Evolutionary conservation across 2,888 invertebrate species (phyloP).

Genomic region (Platycheirus albimanus): DNA sequence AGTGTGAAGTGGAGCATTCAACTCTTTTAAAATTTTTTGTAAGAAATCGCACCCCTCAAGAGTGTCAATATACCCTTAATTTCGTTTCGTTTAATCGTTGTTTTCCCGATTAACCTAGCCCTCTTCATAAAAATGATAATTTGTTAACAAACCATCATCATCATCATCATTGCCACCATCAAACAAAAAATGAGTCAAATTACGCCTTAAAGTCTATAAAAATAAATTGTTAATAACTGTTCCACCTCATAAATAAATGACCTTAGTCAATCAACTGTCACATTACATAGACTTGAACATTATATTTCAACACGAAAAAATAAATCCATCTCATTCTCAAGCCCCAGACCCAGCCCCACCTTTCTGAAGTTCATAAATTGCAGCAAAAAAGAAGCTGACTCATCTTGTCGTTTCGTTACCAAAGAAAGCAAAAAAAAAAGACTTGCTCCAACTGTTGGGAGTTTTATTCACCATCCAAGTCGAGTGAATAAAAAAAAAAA

Average conservation of each 20-base stretch:
- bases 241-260: conserved; percentile 37
- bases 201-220: neutral
- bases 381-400: conserved; percentile 20
- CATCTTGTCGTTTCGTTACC: neutral
- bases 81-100: conserved; percentile 11
- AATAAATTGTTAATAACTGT: conserved; percentile 6
- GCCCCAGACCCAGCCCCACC: too few relatives aligned
- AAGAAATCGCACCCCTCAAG: conserved; percentile 46
- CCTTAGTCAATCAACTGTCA: conserved; percentile 37
- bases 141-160: too few relatives aligned
- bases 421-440: neutral
- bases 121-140: neutral
- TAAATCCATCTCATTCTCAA: neutral
- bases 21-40: conserved; percentile 65
- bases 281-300: conserved; percentile 1
- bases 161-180: neutral
- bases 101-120: conserved; percentile 24
- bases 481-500: neutral
- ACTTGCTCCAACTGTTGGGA: conserved; percentile 11
- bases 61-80: conserved; percentile 33
- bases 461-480: conserved; percentile 5
- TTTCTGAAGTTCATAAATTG: conserved; percentile 29
- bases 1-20: conserved; percentile 62
- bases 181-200: conserved; percentile 24
- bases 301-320: neutral